Conservation (phyloP, 1,140 invertebrate genomes). For the Diorhabda elongata region DNA sequence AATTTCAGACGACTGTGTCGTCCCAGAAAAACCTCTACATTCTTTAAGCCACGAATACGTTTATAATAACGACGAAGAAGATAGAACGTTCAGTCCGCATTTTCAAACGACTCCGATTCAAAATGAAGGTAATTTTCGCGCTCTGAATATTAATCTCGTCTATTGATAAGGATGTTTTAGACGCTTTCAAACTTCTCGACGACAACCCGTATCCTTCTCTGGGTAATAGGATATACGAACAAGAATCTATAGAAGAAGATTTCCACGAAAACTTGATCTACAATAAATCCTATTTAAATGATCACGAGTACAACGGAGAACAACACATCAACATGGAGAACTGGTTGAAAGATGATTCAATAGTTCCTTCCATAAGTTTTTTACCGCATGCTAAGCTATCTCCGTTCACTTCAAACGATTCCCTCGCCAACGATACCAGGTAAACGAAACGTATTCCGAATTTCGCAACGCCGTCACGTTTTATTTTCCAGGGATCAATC, state of each 20-base stretch:
- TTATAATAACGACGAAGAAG: constrained; percentile 33
- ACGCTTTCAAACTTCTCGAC: constrained; percentile 42
- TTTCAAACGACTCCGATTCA: constrained; percentile 57
- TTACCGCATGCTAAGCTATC: constrained; percentile 51
- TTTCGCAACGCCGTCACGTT: not conserved
- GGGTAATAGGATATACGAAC: constrained; percentile 34
- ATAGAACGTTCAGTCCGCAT: constrained; percentile 44
- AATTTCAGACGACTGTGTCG: constrained; percentile 43
- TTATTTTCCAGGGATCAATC: constrained; percentile 64
- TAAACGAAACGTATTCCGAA: constrained; percentile 11
- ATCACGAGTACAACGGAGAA: constrained; percentile 49
- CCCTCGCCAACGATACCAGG: constrained; percentile 67
- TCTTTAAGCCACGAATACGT: constrained; percentile 59
- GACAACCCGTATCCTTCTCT: constrained; percentile 43
- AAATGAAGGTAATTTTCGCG: constrained; percentile 51
- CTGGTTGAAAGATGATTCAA: constrained; percentile 43
- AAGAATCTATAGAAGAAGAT: constrained; percentile 57
- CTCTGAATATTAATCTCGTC: not conserved
- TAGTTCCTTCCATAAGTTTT: constrained; percentile 46
- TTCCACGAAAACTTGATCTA: constrained; percentile 77
- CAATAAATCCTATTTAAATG: constrained; percentile 66
- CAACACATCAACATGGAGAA: constrained; percentile 27
- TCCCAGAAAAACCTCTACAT: constrained; percentile 51
- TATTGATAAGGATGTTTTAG: not conserved
- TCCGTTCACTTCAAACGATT: constrained; percentile 76